Evolutionary conservation across 2,113 vertebrate genomes (phyloP), one percentile per base, ranked within the genome.

Genomic region (Coregonus clupeaformis): DNA sequence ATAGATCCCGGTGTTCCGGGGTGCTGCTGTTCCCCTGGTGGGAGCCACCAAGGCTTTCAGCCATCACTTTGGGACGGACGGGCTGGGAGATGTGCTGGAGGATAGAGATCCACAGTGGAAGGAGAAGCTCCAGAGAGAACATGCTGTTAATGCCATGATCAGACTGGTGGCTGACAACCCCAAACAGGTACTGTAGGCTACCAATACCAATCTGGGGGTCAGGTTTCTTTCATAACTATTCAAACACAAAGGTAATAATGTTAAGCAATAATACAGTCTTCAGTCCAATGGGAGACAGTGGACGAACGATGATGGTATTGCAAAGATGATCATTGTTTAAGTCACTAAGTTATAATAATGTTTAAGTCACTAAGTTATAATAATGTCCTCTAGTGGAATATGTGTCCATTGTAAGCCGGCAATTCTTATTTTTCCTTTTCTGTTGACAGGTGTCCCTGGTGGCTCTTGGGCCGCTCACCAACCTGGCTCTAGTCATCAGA

Each of bases 1-100:
- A 12, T 77, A 94, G 93, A 91, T 94, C 59, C 92, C 94, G 11
- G 94, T 94, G 24, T 94, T 92, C 73, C 82, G 76, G 29, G 94
- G 94, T 3, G 78, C 85, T 6, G 81, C 62, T 0, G 55, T 70
- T 60, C 76, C 92, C 60, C 80, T 94, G 29, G 70, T 94, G 1
- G 84, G 84, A 69, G 70, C 49, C 4, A 6, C 0, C 2, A 55
- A 69, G 13, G 11, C 36, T 0, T 1, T 55, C 3, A 80, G 75
- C 18, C 78, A 86, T 76, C 93, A 92, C 81, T 93, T 93, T 74
- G 94, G 94, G 27, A 86, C 78, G 0, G 93, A 94, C 20, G 93
- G 93, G 27, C 88, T 94, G 2, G 93, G 93, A 4, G 93, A 92
- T 59, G 87, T 91, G 64, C 71, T 92, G 14, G 27, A 90, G 63